phyloP scores from a whole-genome alignment of 2,113 vertebrate species.

The Corvus cornix region DNA sequence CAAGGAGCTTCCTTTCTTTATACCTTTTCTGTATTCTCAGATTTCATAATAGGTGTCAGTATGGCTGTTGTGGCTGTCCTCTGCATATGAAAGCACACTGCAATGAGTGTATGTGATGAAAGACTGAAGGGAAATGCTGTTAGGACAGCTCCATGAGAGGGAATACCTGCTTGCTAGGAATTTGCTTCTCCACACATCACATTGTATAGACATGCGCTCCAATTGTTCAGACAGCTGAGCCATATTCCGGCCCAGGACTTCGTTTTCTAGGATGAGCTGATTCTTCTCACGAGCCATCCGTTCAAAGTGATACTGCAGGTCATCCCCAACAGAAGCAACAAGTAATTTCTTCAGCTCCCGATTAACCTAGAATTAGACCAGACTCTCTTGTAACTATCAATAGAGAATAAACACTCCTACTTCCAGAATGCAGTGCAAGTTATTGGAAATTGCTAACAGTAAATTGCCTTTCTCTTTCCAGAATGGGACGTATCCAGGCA shows the following conservation, averaged over 20 bases:
- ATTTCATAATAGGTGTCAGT: neutral
- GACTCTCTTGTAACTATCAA: neutral
- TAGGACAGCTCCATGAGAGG: neutral
- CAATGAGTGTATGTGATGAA: neutral
- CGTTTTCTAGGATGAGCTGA: constrained; percentile 93
- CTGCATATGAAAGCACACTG: neutral
- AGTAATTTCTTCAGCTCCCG: constrained; percentile 94
- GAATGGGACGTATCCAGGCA: fast-evolving
- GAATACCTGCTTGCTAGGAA: constrained; percentile 95
- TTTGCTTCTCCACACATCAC: constrained; percentile 99
- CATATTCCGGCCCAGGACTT: constrained; percentile 80
- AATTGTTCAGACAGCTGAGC: constrained; percentile 88
- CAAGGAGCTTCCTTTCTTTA: neutral
- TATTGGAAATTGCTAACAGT: neutral
- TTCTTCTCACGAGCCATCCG: constrained; percentile 92
- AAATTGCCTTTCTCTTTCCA: neutral
- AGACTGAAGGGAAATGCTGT: neutral
- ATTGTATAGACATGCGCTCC: constrained; percentile 95
- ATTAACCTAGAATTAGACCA: constrained; percentile 83
- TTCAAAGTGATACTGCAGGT: constrained; percentile 97
- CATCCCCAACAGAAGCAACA: constrained; percentile 93
- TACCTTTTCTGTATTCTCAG: neutral
- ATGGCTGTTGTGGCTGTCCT: neutral
- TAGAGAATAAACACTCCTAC: neutral
- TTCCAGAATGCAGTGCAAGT: neutral